A percentile compares a stretch with the other conserved stretches of the same genome.
These are phyloP conservation scores for Caiman crocodilus DNA, from an alignment of 2,797 vertebrate genomes.

Conservation along the genomic window DNA sequence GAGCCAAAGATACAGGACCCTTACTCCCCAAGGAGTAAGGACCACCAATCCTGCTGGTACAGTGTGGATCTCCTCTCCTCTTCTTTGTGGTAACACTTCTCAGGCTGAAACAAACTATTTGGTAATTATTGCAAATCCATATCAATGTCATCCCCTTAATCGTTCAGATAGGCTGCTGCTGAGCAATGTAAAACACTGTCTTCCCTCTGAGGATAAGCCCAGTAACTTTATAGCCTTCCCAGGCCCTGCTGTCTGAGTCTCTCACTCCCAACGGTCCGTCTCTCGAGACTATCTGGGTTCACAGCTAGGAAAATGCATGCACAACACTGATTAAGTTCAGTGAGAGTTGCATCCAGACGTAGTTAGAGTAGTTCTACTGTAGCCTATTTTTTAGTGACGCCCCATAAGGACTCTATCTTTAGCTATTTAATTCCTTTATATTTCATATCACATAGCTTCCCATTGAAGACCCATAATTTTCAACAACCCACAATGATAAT, in stretches of 20 bases:
- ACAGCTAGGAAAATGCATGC: slow-evolving; percentile 24
- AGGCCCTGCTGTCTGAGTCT: background rate
- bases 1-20: background rate
- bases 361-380: background rate
- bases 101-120: background rate
- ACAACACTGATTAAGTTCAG: background rate
- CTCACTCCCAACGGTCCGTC: background rate
- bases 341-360: rapidly evolving
- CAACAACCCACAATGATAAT: background rate
- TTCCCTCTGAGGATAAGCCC: background rate
- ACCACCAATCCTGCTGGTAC: rapidly evolving
- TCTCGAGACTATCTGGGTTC: background rate
- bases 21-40: background rate
- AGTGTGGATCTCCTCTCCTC: background rate
- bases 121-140: rapidly evolving
- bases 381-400: background rate
- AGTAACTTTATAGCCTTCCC: background rate
- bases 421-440: background rate
- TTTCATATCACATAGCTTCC: background rate
- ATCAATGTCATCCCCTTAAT: rapidly evolving
- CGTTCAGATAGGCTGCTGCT: background rate
- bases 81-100: rapidly evolving
- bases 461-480: rapidly evolving
- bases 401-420: background rate
- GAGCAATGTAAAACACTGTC: background rate